These are phyloP conservation scores for Perodicticus potto DNA, from an alignment of 2,797 vertebrate species.

Conservation along the genomic window DNA sequence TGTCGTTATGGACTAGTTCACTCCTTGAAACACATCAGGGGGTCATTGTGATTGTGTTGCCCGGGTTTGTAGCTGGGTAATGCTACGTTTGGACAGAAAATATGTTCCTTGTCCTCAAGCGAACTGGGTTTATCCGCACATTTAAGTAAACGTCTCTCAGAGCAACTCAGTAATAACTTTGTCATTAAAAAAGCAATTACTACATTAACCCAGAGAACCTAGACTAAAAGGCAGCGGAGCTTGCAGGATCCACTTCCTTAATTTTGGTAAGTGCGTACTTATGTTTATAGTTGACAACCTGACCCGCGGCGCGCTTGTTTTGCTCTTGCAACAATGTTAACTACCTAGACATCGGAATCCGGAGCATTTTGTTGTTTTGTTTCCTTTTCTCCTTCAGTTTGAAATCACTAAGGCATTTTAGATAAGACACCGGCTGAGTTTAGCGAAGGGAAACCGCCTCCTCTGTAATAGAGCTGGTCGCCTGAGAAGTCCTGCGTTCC, in stretches of 20 bases:
- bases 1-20: neutral
- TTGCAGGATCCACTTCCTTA: slow-evolving; percentile 64
- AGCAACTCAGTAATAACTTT: slow-evolving; percentile 5
- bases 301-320: slow-evolving; percentile 29
- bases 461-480: neutral
- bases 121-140: neutral
- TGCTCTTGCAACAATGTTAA: neutral
- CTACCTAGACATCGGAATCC: neutral
- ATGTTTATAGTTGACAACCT: slow-evolving; percentile 44
- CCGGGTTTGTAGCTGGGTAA: neutral
- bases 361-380: neutral
- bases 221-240: neutral
- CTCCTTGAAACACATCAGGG: neutral
- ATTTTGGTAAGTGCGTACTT: neutral
- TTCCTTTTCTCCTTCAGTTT: slow-evolving; percentile 47
- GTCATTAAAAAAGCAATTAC: slow-evolving; percentile 46
- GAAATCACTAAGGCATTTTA: slow-evolving; percentile 35
- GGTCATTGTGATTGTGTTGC: slow-evolving; percentile 23
- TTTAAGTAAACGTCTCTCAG: slow-evolving; percentile 22
- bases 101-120: slow-evolving; percentile 23
- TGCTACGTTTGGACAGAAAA: slow-evolving; percentile 28
- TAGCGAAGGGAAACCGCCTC: neutral
- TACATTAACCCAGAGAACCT: neutral
- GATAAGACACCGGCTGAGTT: neutral
- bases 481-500: neutral